Conservation (phyloP, 2,888 invertebrate species). For the Blera fallax region DNA sequence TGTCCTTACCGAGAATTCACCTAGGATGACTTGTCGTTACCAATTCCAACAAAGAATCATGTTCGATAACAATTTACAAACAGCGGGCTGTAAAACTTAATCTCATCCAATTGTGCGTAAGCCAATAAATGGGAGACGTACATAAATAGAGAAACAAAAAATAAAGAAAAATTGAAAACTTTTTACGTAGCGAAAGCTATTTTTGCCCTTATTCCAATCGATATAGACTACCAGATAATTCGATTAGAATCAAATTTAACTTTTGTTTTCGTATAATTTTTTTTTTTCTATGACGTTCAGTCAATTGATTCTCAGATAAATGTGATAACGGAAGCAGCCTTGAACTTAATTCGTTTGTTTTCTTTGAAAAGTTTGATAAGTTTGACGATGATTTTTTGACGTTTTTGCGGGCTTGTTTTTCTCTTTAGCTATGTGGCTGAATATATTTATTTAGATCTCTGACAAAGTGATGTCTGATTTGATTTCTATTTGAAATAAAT, state of each 20-base stretch:
- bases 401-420: background rate
- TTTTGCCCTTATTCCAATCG: constrained; percentile 27
- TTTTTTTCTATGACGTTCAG: constrained; percentile 4
- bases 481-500: too few species aligned
- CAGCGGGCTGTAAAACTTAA: background rate
- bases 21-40: background rate
- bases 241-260: constrained; percentile 58
- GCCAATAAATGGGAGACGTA: constrained; percentile 37
- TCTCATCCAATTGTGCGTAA: constrained; percentile 46
- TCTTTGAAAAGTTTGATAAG: background rate
- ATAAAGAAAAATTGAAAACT: background rate
- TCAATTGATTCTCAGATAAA: constrained; percentile 30
- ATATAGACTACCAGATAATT: constrained; percentile 35
- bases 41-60: background rate
- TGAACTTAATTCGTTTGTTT: constrained; percentile 52
- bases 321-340: constrained; percentile 35
- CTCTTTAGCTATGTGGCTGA: too few species aligned
- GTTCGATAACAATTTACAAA: background rate
- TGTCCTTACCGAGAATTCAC: background rate
- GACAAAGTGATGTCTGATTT: too few species aligned
- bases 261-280: constrained; percentile 19
- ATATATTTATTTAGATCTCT: too few species aligned
- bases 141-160: background rate
- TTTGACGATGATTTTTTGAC: too few species aligned
- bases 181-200: constrained; percentile 11